Evolutionary conservation across 2,797 vertebrate genomes (phyloP).

Genomic region (Schizopygopsis pylzovi): DNA sequence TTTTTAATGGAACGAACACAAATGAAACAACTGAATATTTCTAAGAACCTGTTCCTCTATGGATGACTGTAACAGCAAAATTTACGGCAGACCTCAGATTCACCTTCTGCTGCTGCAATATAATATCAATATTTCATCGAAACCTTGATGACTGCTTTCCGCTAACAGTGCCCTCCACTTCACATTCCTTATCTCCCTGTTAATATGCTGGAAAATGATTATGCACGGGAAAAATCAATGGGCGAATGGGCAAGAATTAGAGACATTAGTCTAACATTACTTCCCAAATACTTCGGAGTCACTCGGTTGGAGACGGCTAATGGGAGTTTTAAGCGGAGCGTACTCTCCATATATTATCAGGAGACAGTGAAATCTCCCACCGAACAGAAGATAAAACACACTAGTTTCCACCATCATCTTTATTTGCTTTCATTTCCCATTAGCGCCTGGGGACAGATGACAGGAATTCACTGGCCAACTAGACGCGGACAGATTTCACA

Average conservation of each 20-base stretch:
- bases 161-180: slow-evolving; percentile 58
- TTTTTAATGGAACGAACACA: background rate
- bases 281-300: slow-evolving; percentile 72
- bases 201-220: slow-evolving; percentile 78
- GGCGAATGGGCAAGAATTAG: slow-evolving; percentile 77
- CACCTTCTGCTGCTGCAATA: slow-evolving; percentile 24
- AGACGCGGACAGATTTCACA: slow-evolving; percentile 63
- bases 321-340: slow-evolving; percentile 62
- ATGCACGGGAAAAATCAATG: slow-evolving; percentile 69
- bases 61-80: background rate
- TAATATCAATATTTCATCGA: slow-evolving; percentile 46
- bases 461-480: slow-evolving; percentile 72
- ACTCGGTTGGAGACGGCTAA: slow-evolving; percentile 64
- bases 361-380: slow-evolving; percentile 45
- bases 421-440: slow-evolving; percentile 53
- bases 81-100: slow-evolving; percentile 34
- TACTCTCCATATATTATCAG: slow-evolving; percentile 22
- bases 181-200: slow-evolving; percentile 63
- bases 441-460: slow-evolving; percentile 63
- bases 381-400: slow-evolving; percentile 50
- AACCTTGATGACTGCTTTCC: slow-evolving; percentile 57
- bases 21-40: background rate
- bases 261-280: slow-evolving; percentile 76
- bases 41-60: background rate
- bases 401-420: slow-evolving; percentile 54